Percentiles rank a stretch among this genome's conserved stretches.
Conservation (phyloP, 2,888 invertebrate genomes). For the Dryadula phaetusa region DNA sequence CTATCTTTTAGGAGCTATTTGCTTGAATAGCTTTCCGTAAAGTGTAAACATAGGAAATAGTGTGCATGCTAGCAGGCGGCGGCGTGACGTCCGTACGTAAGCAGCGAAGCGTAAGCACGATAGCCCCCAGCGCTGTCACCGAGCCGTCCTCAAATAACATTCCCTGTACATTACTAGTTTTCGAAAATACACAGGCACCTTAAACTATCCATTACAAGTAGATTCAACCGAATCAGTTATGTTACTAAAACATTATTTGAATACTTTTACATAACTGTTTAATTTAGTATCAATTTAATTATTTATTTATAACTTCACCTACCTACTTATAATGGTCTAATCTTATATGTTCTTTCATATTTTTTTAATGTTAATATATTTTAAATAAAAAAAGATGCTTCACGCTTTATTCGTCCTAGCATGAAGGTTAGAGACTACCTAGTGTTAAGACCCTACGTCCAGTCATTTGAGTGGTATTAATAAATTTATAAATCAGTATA, state of each 20-base stretch:
- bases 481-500: too few species aligned
- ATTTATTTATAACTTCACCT: too few species aligned
- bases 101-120: slow-evolving; percentile 63
- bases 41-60: slow-evolving; percentile 46
- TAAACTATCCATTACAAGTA: slow-evolving; percentile 20
- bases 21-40: slow-evolving; percentile 26
- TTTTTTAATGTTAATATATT: too few species aligned
- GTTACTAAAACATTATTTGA: background rate
- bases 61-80: slow-evolving; percentile 52
- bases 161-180: slow-evolving; percentile 46
- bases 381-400: too few species aligned
- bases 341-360: too few species aligned
- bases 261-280: background rate
- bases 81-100: slow-evolving; percentile 46
- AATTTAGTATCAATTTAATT: too few species aligned
- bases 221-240: background rate
- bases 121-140: slow-evolving; percentile 58
- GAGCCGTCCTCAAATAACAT: slow-evolving; percentile 51
- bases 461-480: too few species aligned
- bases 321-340: too few species aligned
- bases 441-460: too few species aligned
- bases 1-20: slow-evolving; percentile 16
- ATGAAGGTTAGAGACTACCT: too few species aligned
- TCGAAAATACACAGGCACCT: slow-evolving; percentile 21
- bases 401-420: too few species aligned